phyloP scores from a whole-genome alignment of 2,888 invertebrate genomes.

The Spicauda simplicius region DNA sequence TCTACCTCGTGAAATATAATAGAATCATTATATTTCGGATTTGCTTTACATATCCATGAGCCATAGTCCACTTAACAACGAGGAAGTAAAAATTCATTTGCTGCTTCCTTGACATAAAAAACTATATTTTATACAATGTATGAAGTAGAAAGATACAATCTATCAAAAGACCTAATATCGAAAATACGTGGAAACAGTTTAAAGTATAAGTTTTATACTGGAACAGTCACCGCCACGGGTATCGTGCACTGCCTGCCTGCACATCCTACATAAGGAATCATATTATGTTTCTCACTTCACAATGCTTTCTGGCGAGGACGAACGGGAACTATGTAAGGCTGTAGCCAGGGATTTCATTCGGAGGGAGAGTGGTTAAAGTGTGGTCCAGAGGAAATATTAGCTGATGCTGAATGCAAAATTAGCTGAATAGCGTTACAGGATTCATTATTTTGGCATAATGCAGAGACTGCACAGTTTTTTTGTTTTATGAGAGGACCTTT shows the following conservation, averaged over 20 bases:
- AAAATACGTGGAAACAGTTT: conserved; percentile 56
- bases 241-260: conserved; percentile 7
- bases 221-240: conserved; percentile 4
- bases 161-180: conserved; percentile 76
- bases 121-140: conserved; percentile 41
- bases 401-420: too few relatives aligned
- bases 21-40: not conserved
- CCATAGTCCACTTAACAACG: not conserved
- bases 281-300: conserved; percentile 21
- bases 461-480: too few relatives aligned
- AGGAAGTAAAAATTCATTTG: not conserved
- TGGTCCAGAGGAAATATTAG: too few relatives aligned
- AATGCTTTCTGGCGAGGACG: not conserved
- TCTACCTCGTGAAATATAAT: not conserved
- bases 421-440: too few relatives aligned
- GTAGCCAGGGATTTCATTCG: too few relatives aligned
- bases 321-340: conserved; percentile 4
- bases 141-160: conserved; percentile 62
- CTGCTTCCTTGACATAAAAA: conserved; percentile 48
- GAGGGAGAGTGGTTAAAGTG: too few relatives aligned
- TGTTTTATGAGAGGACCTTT: too few relatives aligned
- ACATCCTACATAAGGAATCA: conserved; percentile 8
- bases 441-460: too few relatives aligned
- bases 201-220: conserved; percentile 33
- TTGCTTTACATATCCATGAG: not conserved